A percentile compares a stretch with the other conserved stretches of the same genome.
phyloP scores from a whole-genome alignment of 1,140 invertebrate species.

The Hylaeus anthracinus region DNA sequence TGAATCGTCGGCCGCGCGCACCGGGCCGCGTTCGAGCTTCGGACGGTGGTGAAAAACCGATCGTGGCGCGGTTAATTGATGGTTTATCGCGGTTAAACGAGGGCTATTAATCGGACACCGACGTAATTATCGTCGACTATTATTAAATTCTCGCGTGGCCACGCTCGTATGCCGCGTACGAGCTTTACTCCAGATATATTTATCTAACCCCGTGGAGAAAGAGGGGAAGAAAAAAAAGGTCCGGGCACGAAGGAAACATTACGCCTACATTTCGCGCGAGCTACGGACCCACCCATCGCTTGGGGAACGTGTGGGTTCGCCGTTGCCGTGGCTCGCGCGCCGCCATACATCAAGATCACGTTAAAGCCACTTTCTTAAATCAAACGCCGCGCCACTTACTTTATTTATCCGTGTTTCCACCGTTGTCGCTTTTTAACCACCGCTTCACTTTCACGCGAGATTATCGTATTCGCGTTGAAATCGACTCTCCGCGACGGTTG shows the following conservation, averaged over 20 bases:
- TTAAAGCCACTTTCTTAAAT: conserved; percentile 57
- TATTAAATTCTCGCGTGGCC: conserved; percentile 43
- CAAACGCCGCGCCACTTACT: conserved; percentile 47
- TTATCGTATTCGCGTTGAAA: conserved; percentile 27
- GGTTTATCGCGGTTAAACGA: conserved; percentile 54
- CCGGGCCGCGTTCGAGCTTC: no score
- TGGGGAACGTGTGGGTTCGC: conserved; percentile 31
- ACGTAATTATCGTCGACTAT: conserved; percentile 57
- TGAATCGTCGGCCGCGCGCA: no score
- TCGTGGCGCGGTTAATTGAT: conserved; percentile 27
- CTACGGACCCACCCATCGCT: conserved; percentile 46
- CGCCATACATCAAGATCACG: conserved; percentile 58
- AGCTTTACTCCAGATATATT: conserved; percentile 49
- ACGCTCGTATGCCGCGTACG: conserved; percentile 7
- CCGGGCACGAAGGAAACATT: conserved; percentile 46
- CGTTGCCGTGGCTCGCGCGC: conserved; percentile 40
- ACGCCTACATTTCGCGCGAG: conserved; percentile 59
- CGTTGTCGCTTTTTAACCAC: not conserved
- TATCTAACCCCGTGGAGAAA: conserved; percentile 37
- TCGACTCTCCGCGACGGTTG: not conserved
- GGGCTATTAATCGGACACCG: conserved; percentile 56
- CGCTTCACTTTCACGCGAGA: not conserved
- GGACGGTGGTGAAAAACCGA: not conserved
- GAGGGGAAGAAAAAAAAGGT: not conserved
- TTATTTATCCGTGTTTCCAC: conserved; percentile 30